Evolutionary conservation across 2,113 vertebrate species (phyloP), one percentile per base, ranked within the genome.

Genomic region (Coturnix japonica): DNA sequence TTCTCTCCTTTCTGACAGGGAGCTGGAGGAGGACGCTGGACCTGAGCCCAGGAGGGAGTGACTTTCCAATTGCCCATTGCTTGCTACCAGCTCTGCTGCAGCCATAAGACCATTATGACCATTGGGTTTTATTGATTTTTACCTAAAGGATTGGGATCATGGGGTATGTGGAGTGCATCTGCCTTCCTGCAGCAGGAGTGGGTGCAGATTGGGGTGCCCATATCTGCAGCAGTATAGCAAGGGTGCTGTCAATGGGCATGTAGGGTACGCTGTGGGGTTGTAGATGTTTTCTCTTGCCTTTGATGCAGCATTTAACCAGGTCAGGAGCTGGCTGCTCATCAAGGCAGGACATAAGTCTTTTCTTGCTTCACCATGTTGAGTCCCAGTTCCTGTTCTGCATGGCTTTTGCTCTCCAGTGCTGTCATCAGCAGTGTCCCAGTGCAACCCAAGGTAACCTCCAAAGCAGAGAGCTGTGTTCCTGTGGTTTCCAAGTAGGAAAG

Each of bases 101-200:
- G 56, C 56, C 66, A 7, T 56, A 65, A 46, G 60, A 56, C 30
- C 72, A 4, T n/a, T 44, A 7, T 7, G 25, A 9, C 46, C 17
- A 19, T 69, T 54, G 59, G 1, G 31, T 33, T 39, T 51, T 13
- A 77, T 73, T 12, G 77, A 51, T 30, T 86, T 86, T 65, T 17
- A 0, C 20, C 0, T 0, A 15, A 63, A 28, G 35, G 3, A 5
- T 54, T 3, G 0, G 19, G 46, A 23, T n/a, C 47, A 6, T 6
- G 0, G 37, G 3, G 0, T 25, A 1, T 37, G 6, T 8, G 57
- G 7, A 0, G 3, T 15, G 11, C 26, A 13, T 31, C 5, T 43
- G 43, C 59, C 22, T 44, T 20, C 46, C 72, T 1, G 8, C 46
- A 12, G 22, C 1, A 2, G 1, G 4, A 31, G 20, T 39, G 60